A percentile compares a stretch with the other conserved stretches of the same genome.
phyloP scores from a whole-genome alignment of 2,888 invertebrate species.

The Rugalucina vietnamica region DNA sequence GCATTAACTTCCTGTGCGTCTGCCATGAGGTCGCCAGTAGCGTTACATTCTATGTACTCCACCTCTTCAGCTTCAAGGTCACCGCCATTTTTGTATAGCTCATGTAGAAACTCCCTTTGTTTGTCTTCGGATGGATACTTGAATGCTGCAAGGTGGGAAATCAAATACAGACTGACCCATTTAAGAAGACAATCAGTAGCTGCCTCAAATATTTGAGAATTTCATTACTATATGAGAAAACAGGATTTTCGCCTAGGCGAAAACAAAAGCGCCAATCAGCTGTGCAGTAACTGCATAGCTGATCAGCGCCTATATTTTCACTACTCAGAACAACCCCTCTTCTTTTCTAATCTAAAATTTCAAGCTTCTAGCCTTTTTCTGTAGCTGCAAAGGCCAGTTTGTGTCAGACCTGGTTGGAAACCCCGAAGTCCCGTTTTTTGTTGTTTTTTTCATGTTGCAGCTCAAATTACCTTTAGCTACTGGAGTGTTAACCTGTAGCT shows the following conservation, averaged over 20 bases:
- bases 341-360: too few relatives aligned
- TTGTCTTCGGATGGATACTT: conserved; percentile 85
- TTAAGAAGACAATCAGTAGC: background rate
- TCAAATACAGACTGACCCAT: background rate
- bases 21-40: conserved; percentile 95
- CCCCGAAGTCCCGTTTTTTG: too few relatives aligned
- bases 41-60: conserved; percentile 97
- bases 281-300: too few relatives aligned
- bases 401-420: too few relatives aligned
- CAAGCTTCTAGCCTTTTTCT: too few relatives aligned
- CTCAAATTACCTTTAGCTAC: conserved; percentile 11
- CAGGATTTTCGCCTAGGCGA: too few relatives aligned
- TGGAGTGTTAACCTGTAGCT: conserved; percentile 83
- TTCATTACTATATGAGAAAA: too few relatives aligned
- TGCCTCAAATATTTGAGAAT: background rate
- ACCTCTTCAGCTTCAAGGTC: conserved; percentile 92
- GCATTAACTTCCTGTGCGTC: conserved; percentile 98
- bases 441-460: too few relatives aligned
- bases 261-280: too few relatives aligned
- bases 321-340: too few relatives aligned
- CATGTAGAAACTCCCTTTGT: conserved; percentile 88
- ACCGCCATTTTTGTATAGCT: conserved; percentile 93
- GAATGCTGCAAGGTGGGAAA: background rate
- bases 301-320: too few relatives aligned
- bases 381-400: too few relatives aligned